Base-by-base conservation (phyloP, 2,888 invertebrate genomes). In the Orthosia gothica region DNA sequence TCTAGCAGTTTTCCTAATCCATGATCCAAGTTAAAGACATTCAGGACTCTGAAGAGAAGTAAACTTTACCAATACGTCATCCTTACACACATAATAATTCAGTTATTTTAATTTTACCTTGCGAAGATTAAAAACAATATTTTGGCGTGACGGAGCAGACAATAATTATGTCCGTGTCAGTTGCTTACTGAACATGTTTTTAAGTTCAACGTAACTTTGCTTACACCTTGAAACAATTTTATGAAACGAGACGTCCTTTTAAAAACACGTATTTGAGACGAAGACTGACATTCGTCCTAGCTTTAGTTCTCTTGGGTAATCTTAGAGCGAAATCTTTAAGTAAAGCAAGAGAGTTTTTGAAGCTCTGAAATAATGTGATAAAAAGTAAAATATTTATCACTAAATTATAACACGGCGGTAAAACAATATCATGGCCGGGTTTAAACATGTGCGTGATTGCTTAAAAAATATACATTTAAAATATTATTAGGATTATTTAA, bases 151-250 rank as follows among this genome's bases (percentile, higher is more conserved):
- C 74, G 55, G 5, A 23, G 26, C 55, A 40, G 15, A 70, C 70
- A 73, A 82, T 68, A 75, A 76, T 72, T 76, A 0, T 23, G 52
- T 82, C 52, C 49, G 12, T 59, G 50, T 50, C 58, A 32, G 63
- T 68, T 68, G 58, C 61, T 65, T 62, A 70, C 61, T 63, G 55
- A 69, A 70, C 54, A 66, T 45, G 11, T 50, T 57, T 32, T 66
- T 54, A 66, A 70, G 84, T 77, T 82, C 79, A 77, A 67, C 61
- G 74, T 61, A 63, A 72, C 65, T 72, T 74, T 18, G 40, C 15
- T 45, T 50, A 62, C 69, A 84, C 83, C 73, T 77, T 85, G 76
- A 75, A 77, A 69, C 0, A 57, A 40, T 55, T 45, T 58, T 62
- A 20, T 70, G 32, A 66, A 72, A 71, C 69, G 55, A 61, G 65